Conservation (phyloP, 2,888 invertebrate species). For the Catocala nupta region DNA sequence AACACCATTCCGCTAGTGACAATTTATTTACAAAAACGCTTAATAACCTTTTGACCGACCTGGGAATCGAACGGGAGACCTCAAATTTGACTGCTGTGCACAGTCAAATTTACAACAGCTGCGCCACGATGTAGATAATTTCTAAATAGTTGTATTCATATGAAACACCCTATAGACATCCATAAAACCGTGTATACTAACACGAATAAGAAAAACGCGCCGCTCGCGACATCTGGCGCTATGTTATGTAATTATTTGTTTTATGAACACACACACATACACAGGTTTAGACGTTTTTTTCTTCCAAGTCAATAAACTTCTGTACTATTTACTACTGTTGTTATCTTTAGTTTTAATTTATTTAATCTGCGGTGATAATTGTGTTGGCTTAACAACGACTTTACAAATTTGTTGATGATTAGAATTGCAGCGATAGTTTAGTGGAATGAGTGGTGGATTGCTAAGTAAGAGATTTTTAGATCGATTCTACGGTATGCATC, state of each 20-base stretch:
- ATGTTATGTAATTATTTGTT: conserved; percentile 80
- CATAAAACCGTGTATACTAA: conserved; percentile 80
- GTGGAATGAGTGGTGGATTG: no score
- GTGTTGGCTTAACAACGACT: no score
- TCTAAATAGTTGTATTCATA: conserved; percentile 3
- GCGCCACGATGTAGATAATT: background rate
- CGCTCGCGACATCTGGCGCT: conserved; percentile 77
- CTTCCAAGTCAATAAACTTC: conserved; percentile 26
- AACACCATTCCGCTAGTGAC: no score
- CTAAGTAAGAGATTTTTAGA: no score
- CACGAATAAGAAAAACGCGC: conserved; percentile 76
- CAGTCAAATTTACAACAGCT: no score
- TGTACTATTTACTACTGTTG: conserved; percentile 16
- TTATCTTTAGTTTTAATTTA: background rate
- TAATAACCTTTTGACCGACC: no score
- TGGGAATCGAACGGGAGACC: no score
- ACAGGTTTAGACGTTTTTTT: conserved; percentile 35
- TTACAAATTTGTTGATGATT: no score
- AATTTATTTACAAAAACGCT: no score
- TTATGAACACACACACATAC: conserved; percentile 52
- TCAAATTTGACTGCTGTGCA: no score
- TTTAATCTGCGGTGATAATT: background rate
- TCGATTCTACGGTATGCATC: no score
- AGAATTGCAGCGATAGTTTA: no score
- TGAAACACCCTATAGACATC: conserved; percentile 63